Conservation (phyloP, 2,113 vertebrate genomes). For the Dascyllus trimaculatus region DNA sequence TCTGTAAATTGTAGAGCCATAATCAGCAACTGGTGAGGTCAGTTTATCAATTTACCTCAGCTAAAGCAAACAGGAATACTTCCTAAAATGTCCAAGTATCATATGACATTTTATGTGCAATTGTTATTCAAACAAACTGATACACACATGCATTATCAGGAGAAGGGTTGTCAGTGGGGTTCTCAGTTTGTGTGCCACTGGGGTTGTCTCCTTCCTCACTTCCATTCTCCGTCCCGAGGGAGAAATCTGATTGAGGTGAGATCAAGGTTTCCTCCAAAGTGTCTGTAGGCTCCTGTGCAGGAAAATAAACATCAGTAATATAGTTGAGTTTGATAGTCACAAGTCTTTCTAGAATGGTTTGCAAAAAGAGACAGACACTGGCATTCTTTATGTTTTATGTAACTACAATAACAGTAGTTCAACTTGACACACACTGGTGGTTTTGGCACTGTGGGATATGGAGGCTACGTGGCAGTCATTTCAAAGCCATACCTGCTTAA, state of each 20-base stretch:
- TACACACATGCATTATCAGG: slow-evolving; percentile 88
- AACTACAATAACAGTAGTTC: not conserved
- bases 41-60: not conserved
- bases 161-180: slow-evolving; percentile 85
- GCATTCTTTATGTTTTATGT: not conserved
- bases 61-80: not conserved
- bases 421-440: slow-evolving; percentile 1
- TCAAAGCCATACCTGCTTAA: slow-evolving; percentile 18
- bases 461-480: slow-evolving; percentile 1
- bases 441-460: not conserved
- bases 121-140: not conserved
- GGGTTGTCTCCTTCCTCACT: slow-evolving; percentile 88
- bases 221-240: slow-evolving; percentile 84
- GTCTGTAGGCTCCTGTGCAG: slow-evolving; percentile 93
- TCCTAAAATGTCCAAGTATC: not conserved
- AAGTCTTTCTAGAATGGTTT: not conserved
- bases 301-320: slow-evolving; percentile 17
- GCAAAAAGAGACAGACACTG: not conserved
- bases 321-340: not conserved
- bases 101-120: not conserved
- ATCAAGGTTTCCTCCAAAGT: slow-evolving; percentile 96
- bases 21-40: no score
- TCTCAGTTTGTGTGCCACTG: slow-evolving; percentile 84
- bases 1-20: not conserved
- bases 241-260: slow-evolving; percentile 89